Evolutionary conservation across 2,113 vertebrate species (phyloP).

Genomic region (Alexandromys fortis): DNA sequence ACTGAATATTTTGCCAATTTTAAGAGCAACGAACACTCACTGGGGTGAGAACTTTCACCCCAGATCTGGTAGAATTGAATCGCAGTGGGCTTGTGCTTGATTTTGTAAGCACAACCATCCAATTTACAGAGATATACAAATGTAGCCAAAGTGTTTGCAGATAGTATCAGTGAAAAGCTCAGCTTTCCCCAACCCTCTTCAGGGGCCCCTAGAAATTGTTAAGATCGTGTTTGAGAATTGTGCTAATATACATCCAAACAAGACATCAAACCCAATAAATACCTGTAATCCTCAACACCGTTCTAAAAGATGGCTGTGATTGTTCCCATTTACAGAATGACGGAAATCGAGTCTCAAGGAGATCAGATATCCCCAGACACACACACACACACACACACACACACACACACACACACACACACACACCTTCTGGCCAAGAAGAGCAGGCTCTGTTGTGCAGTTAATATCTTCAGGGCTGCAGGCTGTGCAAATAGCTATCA

Average conservation of each 20-base stretch:
- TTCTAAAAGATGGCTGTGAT: not conserved
- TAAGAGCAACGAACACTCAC: not conserved
- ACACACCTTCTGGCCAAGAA: not conserved
- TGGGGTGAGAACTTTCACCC: not conserved
- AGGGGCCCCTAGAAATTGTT: not conserved
- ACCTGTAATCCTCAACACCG: not conserved
- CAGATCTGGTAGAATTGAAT: not conserved
- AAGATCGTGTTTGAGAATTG: not conserved
- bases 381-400: not conserved
- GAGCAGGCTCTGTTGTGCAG: not conserved
- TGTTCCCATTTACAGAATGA: not conserved
- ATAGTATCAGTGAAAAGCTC: conserved; percentile 29
- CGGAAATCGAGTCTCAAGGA: not conserved
- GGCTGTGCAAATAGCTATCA: not conserved
- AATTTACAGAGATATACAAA: conserved; percentile 12
- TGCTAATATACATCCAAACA: not conserved
- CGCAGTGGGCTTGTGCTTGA: conserved; percentile 21
- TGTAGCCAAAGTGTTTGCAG: not conserved
- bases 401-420: too few relatives aligned
- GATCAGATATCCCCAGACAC: not conserved
- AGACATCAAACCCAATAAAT: not conserved
- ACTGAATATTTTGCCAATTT: conserved; percentile 18
- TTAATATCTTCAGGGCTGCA: not conserved
- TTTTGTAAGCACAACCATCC: conserved; percentile 5
- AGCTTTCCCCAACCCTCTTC: not conserved